Evolutionary conservation across 2,113 vertebrate species (phyloP).

Genomic region (Apistogramma diplotaenia): DNA sequence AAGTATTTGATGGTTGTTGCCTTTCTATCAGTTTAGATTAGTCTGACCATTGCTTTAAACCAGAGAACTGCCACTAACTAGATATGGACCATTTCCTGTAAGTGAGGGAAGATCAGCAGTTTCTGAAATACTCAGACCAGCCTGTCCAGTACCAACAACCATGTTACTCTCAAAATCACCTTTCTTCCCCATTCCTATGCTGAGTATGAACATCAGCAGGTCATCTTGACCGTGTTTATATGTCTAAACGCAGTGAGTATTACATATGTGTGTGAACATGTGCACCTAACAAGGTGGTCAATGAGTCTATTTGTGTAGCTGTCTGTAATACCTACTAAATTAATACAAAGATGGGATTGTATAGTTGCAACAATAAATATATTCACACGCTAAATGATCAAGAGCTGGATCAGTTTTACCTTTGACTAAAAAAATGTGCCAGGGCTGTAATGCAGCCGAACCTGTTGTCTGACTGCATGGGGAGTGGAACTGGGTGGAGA

Average conservation of each 20-base stretch:
- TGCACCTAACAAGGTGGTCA: no score
- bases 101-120: not conserved
- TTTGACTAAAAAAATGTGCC: not conserved
- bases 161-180: no score
- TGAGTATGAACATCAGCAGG: no score
- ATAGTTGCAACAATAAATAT: not conserved
- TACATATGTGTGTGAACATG: no score
- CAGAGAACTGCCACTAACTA: not conserved
- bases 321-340: not conserved
- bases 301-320: no score
- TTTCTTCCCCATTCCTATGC: no score
- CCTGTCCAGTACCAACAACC: not conserved
- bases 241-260: no score
- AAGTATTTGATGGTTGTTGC: not conserved
- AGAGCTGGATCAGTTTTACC: not conserved
- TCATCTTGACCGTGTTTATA: no score
- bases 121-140: not conserved
- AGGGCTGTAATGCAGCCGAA: not conserved
- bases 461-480: not conserved
- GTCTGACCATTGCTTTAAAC: not conserved
- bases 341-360: not conserved
- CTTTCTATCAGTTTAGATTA: not conserved
- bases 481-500: not conserved
- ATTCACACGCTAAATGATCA: not conserved
- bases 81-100: not conserved